Base-by-base conservation (phyloP, 2,888 invertebrate species). In the Conus canariensis region DNA sequence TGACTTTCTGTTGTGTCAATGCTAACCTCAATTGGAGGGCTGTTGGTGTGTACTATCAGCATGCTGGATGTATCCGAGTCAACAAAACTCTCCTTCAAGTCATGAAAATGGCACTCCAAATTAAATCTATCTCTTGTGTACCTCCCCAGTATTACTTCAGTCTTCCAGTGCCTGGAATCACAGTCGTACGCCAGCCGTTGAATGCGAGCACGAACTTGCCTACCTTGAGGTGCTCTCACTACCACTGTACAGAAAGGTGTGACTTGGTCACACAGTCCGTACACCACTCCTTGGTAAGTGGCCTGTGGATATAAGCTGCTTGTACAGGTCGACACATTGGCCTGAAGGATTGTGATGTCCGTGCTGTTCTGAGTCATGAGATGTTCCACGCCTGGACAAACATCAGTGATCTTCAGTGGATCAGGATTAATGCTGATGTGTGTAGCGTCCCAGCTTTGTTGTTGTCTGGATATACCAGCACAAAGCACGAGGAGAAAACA, bases 331-430 rank as follows among this genome's bases (percentile, higher is more conserved):
- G 74, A n/a, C n/a, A 74, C 74, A 74, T n/a, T 74, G 74, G n/a
- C 74, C 8, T 74, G 74, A 6, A 74, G 74, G 74, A 74, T 74
- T 22, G 74, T 74, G n/a, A n/a, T 74, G 74, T 25, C n/a, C 3
- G 74, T 74, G 74, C 9, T 74, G 74, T 74, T 74, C n/a, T 74
- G 74, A n/a, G 22, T 74, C n/a, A 74, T 74, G 8, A 74, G 74
- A n/a, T 74, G n/a, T n/a, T 74, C 74, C n/a, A 74, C 25, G n/a
- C 74, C 74, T 74, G 74, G 74, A 74, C 74, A 74, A 6, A n/a
- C 7, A n/a, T 74, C n/a, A n/a, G 9, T 74, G 74, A 74, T n/a
- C n/a, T n/a, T 74, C 8, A n/a, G 74, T 10, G 19, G 74, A 74
- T n/a, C 74, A 74, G 74, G 9, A n/a, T 22, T 74, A 25, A 9